Evolutionary conservation across 2,888 invertebrate genomes (phyloP), one percentile per base, ranked within the genome.

Genomic region (Heteromyza rotundicornis): DNA sequence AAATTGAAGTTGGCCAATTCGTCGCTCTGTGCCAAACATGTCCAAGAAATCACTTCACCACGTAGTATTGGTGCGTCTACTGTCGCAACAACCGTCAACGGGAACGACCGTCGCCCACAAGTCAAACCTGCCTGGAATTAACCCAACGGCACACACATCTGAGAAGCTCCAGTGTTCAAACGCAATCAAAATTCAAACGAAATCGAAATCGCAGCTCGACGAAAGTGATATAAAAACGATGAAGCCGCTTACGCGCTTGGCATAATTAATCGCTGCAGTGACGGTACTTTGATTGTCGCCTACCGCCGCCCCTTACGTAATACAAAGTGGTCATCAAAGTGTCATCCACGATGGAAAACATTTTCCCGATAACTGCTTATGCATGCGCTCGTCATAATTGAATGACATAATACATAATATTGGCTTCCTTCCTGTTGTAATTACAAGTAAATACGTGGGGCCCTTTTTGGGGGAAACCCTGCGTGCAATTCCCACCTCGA

Each of bases 151-250:
- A n/a, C n/a, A n/a, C n/a, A n/a, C n/a, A n/a, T n/a, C n/a, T n/a
- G n/a, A n/a, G 24, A 12, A 40, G 55, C 19, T 14, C 22, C 55
- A 12, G 20, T 36, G 8, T 32, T 8, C n/a, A n/a, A 40, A 54
- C 14, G 23, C 51, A 57, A 54, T 47, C 23, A 32, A 61, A 62
- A 65, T 68, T 70, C 70, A 67, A 75, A 69, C 56, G 66, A 71
- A 72, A 76, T 68, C 69, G 71, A 72, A 74, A 65, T n/a, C 65
- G 68, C 35, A 64, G 68, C 63, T 65, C 64, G 71, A 69, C 57
- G 73, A 76, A 78, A 77, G 76, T 74, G 70, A 62, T 66, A 64
- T 58, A 56, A 65, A 52, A 51, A 32, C 32, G 66, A 66, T 50
- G 57, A 63, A 67, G 59, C 52, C 53, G 35, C 57, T 61, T 35